Base-by-base conservation (phyloP, 2,797 vertebrate species). In the Acanthurus lineatus region DNA sequence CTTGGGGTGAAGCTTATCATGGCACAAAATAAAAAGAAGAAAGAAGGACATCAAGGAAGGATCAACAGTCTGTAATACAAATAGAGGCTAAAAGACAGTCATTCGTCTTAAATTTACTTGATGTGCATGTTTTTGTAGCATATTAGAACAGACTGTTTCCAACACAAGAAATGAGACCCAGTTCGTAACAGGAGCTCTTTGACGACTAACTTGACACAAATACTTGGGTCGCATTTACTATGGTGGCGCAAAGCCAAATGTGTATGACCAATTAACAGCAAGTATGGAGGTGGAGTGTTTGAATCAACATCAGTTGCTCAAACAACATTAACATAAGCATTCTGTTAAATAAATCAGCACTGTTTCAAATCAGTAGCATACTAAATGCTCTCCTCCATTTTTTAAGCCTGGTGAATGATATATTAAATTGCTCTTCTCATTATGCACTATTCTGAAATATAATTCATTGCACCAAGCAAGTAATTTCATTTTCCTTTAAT, bases 221-320 rank as follows among this genome's bases (percentile, higher is more conserved):
- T 48, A 64, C 42, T 25, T 19, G 38, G n/a, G 62, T 56, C 64
- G 76, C 52, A 64, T 64, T 42, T 68, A 42, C 20, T 48, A 38
- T 62, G 25, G 14, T 60, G 60, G 59, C 69, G 9, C 25, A 12
- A 53, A 67, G 57, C 66, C 60, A 73, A 68, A 44, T 82, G 38
- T 70, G 62, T 40, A 42, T 73, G 51, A 61, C 10, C 57, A 20
- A 73, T 74, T 28, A 69, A 54, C 73, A 82, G 19, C 16, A 67
- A 71, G 67, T 64, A 76, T 5, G 51, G 40, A 58, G 68, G 62
- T 52, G 67, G 49, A 51, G 28, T 69, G 56, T 73, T 60, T 52
- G 16, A 75, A 20, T 69, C 5, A 67, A 63, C 25, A 74, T 60
- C 22, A 77, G 63, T 17, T 11, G 56, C 76, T 75, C 19, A 44